Evolutionary conservation across 2,888 invertebrate species (phyloP).

Genomic region (Cryptocephalus primarius): DNA sequence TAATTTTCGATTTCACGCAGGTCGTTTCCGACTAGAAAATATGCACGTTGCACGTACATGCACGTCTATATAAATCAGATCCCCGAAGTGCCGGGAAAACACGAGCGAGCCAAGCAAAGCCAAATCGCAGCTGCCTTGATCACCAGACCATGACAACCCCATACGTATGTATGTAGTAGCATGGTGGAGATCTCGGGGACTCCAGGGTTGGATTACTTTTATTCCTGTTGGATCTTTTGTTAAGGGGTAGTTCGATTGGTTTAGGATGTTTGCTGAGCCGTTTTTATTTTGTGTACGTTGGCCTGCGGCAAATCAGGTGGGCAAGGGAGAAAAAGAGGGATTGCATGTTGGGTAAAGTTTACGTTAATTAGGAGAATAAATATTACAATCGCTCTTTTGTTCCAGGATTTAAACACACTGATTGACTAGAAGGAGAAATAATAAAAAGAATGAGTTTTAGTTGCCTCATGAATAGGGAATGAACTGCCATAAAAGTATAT

Average conservation of each 20-base stretch:
- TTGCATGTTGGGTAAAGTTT: no score
- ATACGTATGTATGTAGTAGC: slow-evolving; percentile 9
- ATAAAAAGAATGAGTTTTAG: no score
- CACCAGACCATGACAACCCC: slow-evolving; percentile 38
- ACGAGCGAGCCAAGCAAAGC: slow-evolving; percentile 13
- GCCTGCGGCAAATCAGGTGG: background rate
- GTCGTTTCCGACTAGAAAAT: slow-evolving; percentile 6
- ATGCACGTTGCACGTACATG: slow-evolving; percentile 8
- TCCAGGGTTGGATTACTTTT: slow-evolving; percentile 18
- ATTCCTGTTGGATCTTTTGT: slow-evolving; percentile 2
- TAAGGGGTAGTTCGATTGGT: background rate
- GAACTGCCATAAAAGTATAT: no score
- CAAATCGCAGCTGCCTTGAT: slow-evolving; percentile 35
- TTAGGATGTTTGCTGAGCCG: background rate
- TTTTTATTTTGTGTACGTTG: background rate
- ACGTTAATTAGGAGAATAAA: no score
- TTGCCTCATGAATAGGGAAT: no score
- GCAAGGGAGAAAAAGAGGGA: no score
- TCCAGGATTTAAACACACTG: no score
- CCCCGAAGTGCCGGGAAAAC: slow-evolving; percentile 16
- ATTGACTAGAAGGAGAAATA: no score
- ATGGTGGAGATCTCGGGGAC: slow-evolving; percentile 16
- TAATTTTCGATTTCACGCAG: slow-evolving; percentile 20
- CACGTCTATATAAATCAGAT: slow-evolving; percentile 29
- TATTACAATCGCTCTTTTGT: no score